Percentiles rank a stretch among this genome's conserved stretches.
Conservation (phyloP, 2,888 invertebrate genomes). For the Caenorhabditis angaria region DNA sequence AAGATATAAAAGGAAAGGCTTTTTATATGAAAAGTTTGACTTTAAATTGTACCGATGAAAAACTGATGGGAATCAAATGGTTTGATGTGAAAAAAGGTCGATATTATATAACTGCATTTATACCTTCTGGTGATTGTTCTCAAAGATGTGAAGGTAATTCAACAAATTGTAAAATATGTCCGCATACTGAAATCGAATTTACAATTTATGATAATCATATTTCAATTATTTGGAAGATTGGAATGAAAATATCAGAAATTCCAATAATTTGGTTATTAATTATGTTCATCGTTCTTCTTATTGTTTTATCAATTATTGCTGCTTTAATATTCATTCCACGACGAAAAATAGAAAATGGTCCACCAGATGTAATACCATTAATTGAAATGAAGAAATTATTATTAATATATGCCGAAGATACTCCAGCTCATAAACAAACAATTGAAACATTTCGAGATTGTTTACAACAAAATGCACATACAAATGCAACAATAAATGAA, state of each 20-base stretch:
- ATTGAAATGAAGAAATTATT: not conserved
- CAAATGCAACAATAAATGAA: not conserved
- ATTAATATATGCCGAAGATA: not conserved
- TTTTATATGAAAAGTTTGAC: slow-evolving; percentile 43
- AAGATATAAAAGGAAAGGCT: slow-evolving; percentile 7
- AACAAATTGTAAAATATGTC: not conserved
- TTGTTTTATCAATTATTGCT: not conserved
- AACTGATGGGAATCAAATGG: not conserved
- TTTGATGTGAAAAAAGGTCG: slow-evolving; percentile 27
- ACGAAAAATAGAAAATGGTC: not conserved
- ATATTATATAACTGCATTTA: not conserved
- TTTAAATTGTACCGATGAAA: slow-evolving; percentile 41
- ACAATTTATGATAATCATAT: not conserved
- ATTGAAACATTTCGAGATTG: not conserved
- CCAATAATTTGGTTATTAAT: not conserved
- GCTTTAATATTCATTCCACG: not conserved
- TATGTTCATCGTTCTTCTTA: not conserved
- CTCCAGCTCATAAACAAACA: not conserved
- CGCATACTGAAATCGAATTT: not conserved
- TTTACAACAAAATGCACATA: slow-evolving; percentile 8
- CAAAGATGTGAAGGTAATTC: not conserved
- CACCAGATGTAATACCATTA: not conserved
- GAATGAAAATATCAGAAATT: not conserved
- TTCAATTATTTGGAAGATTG: not conserved
- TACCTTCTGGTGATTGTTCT: not conserved